A percentile compares a stretch with the other conserved stretches of the same genome.
Conservation (phyloP, 2,888 invertebrate genomes). For the Lasioglossum lativentre region DNA sequence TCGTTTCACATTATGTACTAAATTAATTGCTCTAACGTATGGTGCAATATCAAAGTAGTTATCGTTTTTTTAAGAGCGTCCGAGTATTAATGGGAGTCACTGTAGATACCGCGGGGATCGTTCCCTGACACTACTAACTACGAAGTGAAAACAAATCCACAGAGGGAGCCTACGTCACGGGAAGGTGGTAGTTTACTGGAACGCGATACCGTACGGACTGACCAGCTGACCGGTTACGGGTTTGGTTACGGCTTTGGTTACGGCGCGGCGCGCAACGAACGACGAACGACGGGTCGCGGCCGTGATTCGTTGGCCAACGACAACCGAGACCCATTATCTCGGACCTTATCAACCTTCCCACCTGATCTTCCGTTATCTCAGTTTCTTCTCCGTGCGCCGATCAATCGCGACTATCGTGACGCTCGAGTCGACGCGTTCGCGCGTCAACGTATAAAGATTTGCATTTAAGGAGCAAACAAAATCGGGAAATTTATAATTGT, state of each 20-base stretch:
- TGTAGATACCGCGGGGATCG: background rate
- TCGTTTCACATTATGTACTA: no score
- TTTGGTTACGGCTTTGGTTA: no score
- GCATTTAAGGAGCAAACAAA: background rate
- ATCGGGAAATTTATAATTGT: background rate
- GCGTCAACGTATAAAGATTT: background rate
- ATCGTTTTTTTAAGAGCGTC: no score
- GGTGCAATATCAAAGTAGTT: no score
- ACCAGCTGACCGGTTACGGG: background rate
- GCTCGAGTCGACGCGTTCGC: background rate
- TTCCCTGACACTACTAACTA: background rate
- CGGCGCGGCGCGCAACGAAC: no score
- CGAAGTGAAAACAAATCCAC: background rate
- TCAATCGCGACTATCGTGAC: background rate
- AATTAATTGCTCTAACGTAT: no score
- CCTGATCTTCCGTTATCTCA: conserved; percentile 73
- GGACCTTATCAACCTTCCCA: conserved; percentile 74
- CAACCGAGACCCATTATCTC: conserved; percentile 56
- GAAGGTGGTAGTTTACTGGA: conserved; percentile 41
- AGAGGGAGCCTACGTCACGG: background rate
- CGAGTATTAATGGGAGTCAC: no score
- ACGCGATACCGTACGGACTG: background rate
- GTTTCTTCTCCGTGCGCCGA: conserved; percentile 5
- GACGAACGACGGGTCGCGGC: background rate
- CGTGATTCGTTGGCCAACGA: conserved; percentile 41